Evolutionary conservation across 92 coral and sea anemone genomes (phyloP).

Genomic region (Phenganax stokvisi): DNA sequence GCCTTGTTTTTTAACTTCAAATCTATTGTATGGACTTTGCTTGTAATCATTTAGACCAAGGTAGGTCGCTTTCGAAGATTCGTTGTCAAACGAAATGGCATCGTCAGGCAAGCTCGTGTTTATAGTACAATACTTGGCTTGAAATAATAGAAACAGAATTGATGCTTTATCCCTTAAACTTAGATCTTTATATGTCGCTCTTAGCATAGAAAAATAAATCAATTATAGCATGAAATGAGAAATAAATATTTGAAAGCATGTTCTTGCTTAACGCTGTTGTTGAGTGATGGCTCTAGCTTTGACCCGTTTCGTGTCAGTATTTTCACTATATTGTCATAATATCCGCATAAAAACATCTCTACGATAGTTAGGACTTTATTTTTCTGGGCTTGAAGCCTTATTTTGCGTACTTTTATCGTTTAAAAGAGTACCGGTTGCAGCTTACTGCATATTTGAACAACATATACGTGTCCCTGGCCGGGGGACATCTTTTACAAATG

Average conservation of each 20-base stretch:
- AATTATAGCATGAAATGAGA: neutral
- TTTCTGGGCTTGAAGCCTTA: constrained; percentile 4
- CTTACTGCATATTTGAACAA: constrained; percentile 24
- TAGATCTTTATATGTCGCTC: neutral
- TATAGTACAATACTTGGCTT: constrained; percentile 9
- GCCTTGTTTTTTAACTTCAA: neutral
- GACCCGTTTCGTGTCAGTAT: constrained; percentile 15
- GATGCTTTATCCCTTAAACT: neutral
- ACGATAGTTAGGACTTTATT: neutral
- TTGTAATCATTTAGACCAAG: constrained; percentile 34
- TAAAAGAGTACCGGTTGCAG: constrained; percentile 17
- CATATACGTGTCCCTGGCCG: constrained; percentile 23
- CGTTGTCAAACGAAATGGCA: constrained; percentile 25
- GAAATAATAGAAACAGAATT: neutral
- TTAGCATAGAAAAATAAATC: neutral
- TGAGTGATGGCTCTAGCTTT: neutral
- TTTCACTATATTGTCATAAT: neutral
- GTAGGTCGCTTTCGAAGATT: constrained; percentile 34
- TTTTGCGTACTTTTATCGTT: neutral
- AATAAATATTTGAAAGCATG: constrained; percentile 17
- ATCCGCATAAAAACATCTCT: neutral
- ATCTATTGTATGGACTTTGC: constrained; percentile 12
- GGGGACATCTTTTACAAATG: constrained; percentile 6
- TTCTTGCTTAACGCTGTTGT: constrained; percentile 18
- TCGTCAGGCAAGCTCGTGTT: constrained; percentile 2